Base-by-base conservation (phyloP, 2,797 vertebrate genomes). In the Caiman crocodilus region DNA sequence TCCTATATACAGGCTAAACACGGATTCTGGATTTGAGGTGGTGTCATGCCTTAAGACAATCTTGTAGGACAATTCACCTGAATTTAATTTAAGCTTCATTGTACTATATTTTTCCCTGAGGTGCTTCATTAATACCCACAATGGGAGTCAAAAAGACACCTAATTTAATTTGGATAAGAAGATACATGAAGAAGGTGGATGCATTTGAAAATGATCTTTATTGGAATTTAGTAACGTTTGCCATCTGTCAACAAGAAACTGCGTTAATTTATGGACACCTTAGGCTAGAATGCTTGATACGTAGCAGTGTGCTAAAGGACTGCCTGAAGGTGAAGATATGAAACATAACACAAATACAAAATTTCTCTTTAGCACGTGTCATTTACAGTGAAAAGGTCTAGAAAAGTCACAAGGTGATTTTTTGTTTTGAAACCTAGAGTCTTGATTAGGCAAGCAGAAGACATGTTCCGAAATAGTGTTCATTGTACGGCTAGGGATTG, bases 21-120 rank as follows among this genome's bases (percentile, higher is more conserved):
- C 9, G 69, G 73, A 4, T 30, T 18, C 61, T 78, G 1, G 77
- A 82, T 85, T 84, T 88, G 10, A 21, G 76, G 10, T 69, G 1
- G 2, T 58, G 14, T 84, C 58, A 88, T 84, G 79, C 14, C 82
- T 94, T 81, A 58, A 92, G 84, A 81, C 20, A 88, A 7, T 73
- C 59, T 94, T 14, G 69, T 69, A 84, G 2, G 21, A 26, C 50
- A 10, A 1, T 4, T 69, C 77, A 88, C 5, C 1, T 26, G 73
- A 89, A 80, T 20, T 84, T 88, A n/a, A 76, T 88, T 61, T 63
- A 74, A 84, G 18, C 14, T 85, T 87, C 13, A 26, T 14, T 59
- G 20, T 56, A 30, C 15, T 32, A 76, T 74, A 88, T 90, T 69
- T 12, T 11, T 50, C 9, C 84, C 18, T 5, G 3, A 57, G 57